phyloP scores from a whole-genome alignment of 2,888 invertebrate genomes.

The Troides helena region DNA sequence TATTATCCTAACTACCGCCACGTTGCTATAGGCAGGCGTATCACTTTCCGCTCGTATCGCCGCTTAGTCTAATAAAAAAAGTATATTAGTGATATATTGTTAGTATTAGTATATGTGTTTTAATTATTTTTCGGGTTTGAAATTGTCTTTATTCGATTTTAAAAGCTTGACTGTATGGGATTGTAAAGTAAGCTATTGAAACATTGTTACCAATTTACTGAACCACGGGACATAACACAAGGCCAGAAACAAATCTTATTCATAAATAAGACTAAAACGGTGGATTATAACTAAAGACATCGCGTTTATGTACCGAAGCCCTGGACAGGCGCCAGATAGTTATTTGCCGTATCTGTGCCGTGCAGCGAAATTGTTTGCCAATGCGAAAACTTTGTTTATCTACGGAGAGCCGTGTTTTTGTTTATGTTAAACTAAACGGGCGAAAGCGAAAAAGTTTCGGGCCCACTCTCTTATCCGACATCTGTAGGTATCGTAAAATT shows the following conservation, averaged over 20 bases:
- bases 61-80: too few relatives aligned
- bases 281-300: constrained; percentile 25
- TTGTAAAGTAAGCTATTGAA: too few relatives aligned
- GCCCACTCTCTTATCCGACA: constrained; percentile 25
- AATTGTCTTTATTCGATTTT: too few relatives aligned
- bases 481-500: constrained; percentile 29
- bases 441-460: constrained; percentile 23
- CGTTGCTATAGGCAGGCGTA: too few relatives aligned
- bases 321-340: constrained; percentile 28
- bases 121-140: too few relatives aligned
- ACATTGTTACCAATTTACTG: too few relatives aligned
- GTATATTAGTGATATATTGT: too few relatives aligned
- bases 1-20: too few relatives aligned
- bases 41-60: too few relatives aligned
- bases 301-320: constrained; percentile 22
- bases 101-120: too few relatives aligned
- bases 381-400: constrained; percentile 29
- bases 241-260: constrained; percentile 1
- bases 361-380: constrained; percentile 29
- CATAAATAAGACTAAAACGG: constrained; percentile 26
- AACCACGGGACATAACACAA: too few relatives aligned
- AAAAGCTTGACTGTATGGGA: too few relatives aligned
- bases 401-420: constrained; percentile 23
- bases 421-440: constrained; percentile 27
- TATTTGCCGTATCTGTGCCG: constrained; percentile 27